Percentiles rank a stretch among this genome's conserved stretches.
Conservation (phyloP, 2,888 invertebrate genomes). For the Aleiodes alternator region DNA sequence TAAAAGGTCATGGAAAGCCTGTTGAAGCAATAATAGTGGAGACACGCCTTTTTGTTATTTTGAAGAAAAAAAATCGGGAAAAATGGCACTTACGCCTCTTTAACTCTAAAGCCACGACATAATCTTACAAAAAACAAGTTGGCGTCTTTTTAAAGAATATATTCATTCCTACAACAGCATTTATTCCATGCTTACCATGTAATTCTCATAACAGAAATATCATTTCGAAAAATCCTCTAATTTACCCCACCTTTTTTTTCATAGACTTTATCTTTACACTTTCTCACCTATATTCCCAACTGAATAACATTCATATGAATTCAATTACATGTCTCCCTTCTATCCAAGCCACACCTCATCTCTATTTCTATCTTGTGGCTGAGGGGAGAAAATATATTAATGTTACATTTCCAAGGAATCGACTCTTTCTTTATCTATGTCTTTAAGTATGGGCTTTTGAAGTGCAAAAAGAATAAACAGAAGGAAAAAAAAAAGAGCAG, state of each 20-base stretch:
- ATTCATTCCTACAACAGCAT: too few relatives aligned
- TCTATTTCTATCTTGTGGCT: constrained; percentile 25
- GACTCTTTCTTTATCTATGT: constrained; percentile 47
- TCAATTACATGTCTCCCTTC: constrained; percentile 42
- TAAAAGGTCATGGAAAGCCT: too few relatives aligned
- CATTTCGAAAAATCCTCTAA: constrained; percentile 59
- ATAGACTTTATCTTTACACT: constrained; percentile 47
- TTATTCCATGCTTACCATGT: constrained; percentile 57
- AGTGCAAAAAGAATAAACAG: neutral
- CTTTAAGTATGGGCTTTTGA: constrained; percentile 56
- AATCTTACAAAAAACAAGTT: too few relatives aligned
- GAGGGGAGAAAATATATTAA: constrained; percentile 31
- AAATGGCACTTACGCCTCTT: too few relatives aligned
- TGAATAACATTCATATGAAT: constrained; percentile 56
- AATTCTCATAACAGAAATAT: constrained; percentile 55
- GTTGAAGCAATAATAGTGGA: too few relatives aligned
- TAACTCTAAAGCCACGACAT: too few relatives aligned
- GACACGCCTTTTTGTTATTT: too few relatives aligned
- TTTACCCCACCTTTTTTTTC: neutral
- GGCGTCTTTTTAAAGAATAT: too few relatives aligned
- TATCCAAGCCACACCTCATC: constrained; percentile 21
- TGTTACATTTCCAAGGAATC: constrained; percentile 57
- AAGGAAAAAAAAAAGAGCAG: neutral
- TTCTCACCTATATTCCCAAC: constrained; percentile 52
- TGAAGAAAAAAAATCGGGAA: too few relatives aligned